Conservation (phyloP, 1,140 invertebrate species). For the Coenobita brevimanus region DNA sequence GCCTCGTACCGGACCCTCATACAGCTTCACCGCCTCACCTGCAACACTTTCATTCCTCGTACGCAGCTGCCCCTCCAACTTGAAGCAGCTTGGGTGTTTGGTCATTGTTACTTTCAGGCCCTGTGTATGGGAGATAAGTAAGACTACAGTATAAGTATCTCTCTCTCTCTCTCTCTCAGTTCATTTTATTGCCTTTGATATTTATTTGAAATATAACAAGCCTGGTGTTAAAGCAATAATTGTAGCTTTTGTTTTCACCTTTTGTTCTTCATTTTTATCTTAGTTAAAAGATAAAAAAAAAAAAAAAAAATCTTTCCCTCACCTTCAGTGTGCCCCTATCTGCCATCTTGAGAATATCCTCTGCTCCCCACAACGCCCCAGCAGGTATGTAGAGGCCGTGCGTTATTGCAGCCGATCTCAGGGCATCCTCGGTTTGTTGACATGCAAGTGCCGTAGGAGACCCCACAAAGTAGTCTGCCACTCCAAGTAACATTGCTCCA, state of each 20-base stretch:
- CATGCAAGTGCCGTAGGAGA: constrained; percentile 78
- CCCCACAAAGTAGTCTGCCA: constrained; percentile 74
- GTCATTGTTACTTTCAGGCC: constrained; percentile 78
- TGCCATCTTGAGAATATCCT: constrained; percentile 80
- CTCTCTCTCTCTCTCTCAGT: no score
- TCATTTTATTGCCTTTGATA: no score
- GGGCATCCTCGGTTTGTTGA: constrained; percentile 72
- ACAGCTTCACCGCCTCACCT: constrained; percentile 73
- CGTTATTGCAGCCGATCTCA: constrained; percentile 71
- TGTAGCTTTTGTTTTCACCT: neutral
- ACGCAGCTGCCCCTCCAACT: constrained; percentile 74
- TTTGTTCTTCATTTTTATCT: neutral
- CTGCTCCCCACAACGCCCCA: constrained; percentile 80
- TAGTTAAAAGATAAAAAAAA: neutral
- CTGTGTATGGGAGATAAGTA: constrained; percentile 70
- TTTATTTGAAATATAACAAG: no score
- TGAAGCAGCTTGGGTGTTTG: constrained; percentile 79
- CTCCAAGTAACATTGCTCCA: constrained; percentile 46
- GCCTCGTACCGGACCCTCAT: constrained; percentile 77
- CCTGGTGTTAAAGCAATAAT: no score
- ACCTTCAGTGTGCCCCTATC: constrained; percentile 74
- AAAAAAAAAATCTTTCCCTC: neutral
- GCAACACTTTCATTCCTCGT: constrained; percentile 74
- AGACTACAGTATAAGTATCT: neutral
- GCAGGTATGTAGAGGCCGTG: constrained; percentile 77